Evolutionary conservation across 2,888 invertebrate species (phyloP), one percentile per base, ranked within the genome.

Genomic region (Latheticus oryzae): DNA sequence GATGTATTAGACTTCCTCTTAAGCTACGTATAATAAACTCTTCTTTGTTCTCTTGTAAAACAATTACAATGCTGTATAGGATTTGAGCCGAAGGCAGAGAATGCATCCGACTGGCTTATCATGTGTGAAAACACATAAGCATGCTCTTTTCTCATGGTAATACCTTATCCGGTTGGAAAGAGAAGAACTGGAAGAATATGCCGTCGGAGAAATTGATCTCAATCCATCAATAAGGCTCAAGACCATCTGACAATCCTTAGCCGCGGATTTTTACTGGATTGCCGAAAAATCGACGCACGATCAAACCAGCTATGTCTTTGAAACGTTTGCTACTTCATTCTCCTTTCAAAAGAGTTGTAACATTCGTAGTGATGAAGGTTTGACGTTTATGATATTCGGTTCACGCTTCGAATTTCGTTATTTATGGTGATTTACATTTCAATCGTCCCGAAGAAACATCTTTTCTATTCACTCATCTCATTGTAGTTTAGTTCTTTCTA

Each of bases 141-240:
- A 59, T 52, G 67, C 63, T 65, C 62, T 60, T 67, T 69, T 68
- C 68, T 66, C 60, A 69, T 69, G 69, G 66, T 67, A 69, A 68
- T 71, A 65, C 67, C 67, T 70, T 63, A 70, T 69, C 70, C 65
- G 61, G 52, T 57, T n/a, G 51, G 54, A 52, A 52, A 58, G 57
- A 60, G 54, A 57, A 17, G 15, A 35, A 24, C 35, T 48, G 16
- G 43, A 24, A 54, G 33, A 47, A 45, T 54, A 50, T 60, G 51
- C 57, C 52, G 57, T 57, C 43, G 43, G 57, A 55, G 48, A 61
- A 62, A 61, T 54, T 62, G 60, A 62, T 67, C 67, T 69, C 74
- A 69, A 75, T 75, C 74, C 72, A 74, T 75, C 75, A 75, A 75
- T 74, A 73, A 69, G 73, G 73, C 73, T 74, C 72, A 73, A 63